Conservation (phyloP, 2,888 invertebrate genomes). For the Macrophya alboannulata region DNA sequence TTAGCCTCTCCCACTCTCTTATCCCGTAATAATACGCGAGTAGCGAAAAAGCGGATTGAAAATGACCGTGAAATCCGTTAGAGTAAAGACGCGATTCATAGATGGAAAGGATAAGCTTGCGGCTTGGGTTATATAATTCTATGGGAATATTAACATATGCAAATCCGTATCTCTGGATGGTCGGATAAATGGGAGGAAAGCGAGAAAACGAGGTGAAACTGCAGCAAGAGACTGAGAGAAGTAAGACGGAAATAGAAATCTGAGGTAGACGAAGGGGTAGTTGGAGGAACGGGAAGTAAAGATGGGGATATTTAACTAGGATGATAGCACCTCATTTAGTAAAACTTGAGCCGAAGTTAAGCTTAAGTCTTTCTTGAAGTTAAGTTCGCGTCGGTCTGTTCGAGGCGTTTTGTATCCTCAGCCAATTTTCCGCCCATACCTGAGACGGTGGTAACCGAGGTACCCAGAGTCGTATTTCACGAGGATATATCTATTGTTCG, state of each 20-base stretch:
- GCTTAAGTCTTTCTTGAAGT: conserved; percentile 65
- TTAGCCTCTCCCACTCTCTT: neutral
- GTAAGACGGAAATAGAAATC: conserved; percentile 61
- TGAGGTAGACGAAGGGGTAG: conserved; percentile 1
- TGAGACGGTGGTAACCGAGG: neutral
- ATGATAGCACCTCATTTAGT: conserved; percentile 72
- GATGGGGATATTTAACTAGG: conserved; percentile 71
- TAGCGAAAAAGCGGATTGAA: conserved; percentile 30
- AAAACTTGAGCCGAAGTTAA: conserved; percentile 73
- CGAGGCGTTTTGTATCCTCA: conserved; percentile 57
- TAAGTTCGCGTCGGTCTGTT: conserved; percentile 64
- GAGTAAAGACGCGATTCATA: conserved; percentile 43
- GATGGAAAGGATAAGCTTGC: conserved; percentile 50
- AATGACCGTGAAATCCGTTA: conserved; percentile 48
- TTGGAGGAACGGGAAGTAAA: conserved; percentile 52
- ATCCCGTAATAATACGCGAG: neutral
- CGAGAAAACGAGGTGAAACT: conserved; percentile 9
- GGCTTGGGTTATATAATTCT: conserved; percentile 54
- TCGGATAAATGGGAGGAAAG: conserved; percentile 42
- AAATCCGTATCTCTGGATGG: conserved; percentile 49
- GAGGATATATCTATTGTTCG: neutral
- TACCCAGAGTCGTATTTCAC: conserved; percentile 3
- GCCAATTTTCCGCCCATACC: neutral
- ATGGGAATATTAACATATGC: conserved; percentile 58
- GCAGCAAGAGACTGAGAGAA: neutral